phyloP scores from a whole-genome alignment of 1,140 invertebrate genomes.

The Ceratina japonica region DNA sequence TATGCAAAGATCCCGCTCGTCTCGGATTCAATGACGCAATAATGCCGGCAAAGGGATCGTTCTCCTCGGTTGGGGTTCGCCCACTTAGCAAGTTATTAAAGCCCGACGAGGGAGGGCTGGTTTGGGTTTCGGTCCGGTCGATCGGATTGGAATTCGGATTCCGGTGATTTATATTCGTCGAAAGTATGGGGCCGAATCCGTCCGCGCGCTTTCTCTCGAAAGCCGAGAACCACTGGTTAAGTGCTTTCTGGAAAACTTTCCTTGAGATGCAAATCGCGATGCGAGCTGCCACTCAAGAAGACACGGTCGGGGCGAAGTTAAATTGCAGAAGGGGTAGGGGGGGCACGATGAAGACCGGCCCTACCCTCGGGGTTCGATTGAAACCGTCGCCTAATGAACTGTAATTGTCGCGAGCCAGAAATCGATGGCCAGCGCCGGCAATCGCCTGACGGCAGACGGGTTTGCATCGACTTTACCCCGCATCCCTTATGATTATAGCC shows the following conservation, averaged over 20 bases:
- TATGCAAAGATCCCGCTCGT: constrained; percentile 6
- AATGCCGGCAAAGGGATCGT: constrained; percentile 23
- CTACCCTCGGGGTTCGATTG: constrained; percentile 43
- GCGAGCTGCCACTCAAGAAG: constrained; percentile 53
- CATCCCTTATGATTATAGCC: not conserved
- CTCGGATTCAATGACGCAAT: constrained; percentile 17
- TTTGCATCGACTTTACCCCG: not conserved
- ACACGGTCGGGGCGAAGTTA: constrained; percentile 51
- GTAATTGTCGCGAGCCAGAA: constrained; percentile 48
- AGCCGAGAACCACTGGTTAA: constrained; percentile 49
- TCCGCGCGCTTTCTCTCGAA: not conserved
- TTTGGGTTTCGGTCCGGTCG: not conserved
- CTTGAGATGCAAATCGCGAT: constrained; percentile 61
- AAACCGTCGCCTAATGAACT: constrained; percentile 56
- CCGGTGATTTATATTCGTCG: constrained; percentile 51
- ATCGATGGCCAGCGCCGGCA: constrained; percentile 41
- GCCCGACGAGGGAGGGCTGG: not conserved
- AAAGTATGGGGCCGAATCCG: constrained; percentile 19
- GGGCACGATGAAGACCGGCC: not conserved
- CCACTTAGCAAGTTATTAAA: constrained; percentile 47
- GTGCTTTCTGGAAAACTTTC: constrained; percentile 56
- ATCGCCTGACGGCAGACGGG: not conserved
- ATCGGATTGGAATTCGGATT: constrained; percentile 27
- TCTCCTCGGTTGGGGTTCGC: not conserved
- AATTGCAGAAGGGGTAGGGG: constrained; percentile 46